Evolutionary conservation across 2,113 vertebrate genomes (phyloP), one percentile per base, ranked within the genome.

Genomic region (Theristicus caerulescens): DNA sequence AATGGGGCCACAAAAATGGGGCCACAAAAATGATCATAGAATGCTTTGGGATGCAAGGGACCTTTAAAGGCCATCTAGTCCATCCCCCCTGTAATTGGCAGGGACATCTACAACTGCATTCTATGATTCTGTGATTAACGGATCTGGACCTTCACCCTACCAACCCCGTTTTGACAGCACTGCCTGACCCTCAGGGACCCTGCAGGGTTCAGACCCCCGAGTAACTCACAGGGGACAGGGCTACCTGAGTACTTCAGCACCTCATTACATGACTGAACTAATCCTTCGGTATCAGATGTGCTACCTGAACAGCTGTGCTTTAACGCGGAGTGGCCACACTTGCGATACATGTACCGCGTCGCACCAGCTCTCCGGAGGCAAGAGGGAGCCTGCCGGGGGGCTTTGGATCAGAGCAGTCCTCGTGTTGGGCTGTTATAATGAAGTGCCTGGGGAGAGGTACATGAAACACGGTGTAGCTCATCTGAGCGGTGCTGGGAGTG

Each of bases 371-470:
- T 85, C 82, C 8, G 1, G 94, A 61, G 94, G 76, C 49, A 52
- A 13, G 42, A 42, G 32, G 76, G 72, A 81, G 46, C 82, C 71
- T 92, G 66, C 42, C 52, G 78, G 76, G 42, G 47, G 42, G 36
- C 66, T 64, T 2, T 10, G 77, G 69, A 64, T 91, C 83, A 78
- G 77, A 84, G 77, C 73, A 52, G n/a, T 0, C 26, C 94, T 64
- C 10, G 0, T 78, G 42, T 82, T 10, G 5, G 94, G 78, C 88
- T 93, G 54, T 6, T 78, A 34, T 87, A 93, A 95, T 52, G 86
- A 96, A 87, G 94, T 17, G 84, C 86, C 93, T 89, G 81, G 95
- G 94, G 94, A 89, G 20, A 91, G 91, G 38, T 5, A 57, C 38
- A 16, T 52, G 93, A 42, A 65, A 76, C 76, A 8, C 2, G 1